Evolutionary conservation across 2,797 vertebrate species (phyloP), one percentile per base, ranked within the genome.

Genomic region (Sebastes kiyomatsui): DNA sequence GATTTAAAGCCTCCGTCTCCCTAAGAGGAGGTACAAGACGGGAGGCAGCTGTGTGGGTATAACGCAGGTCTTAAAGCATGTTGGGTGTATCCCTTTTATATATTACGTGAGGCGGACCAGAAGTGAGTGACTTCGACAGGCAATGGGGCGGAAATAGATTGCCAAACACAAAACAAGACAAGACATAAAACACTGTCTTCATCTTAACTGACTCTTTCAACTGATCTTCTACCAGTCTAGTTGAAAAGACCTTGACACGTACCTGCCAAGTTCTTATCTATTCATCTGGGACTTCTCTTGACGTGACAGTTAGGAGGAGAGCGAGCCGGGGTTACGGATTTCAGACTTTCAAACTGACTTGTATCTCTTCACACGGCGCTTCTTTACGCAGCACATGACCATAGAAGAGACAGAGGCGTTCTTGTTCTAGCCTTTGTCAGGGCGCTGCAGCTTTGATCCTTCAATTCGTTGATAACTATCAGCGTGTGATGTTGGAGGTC

Each of bases 1-100:
- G 80, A 85, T 81, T 80, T 79, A 55, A 81, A 91, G 73, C 55
- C 59, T 78, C 56, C 12, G 3, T 75, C 67, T 81, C 75, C 70
- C 32, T 9, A 7, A 60, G 38, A 85, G 77, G 75, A 67, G 56
- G 38, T 58, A 49, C 30, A 38, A 82, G 77, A 81, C 3, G 23
- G 68, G 72, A 64, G 73, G 74, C 75, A 76, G 81, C 80, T 82
- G 72, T 67, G 65, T 33, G 67, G 60, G 64, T 72, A 69, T 54
- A 68, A 28, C 54, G 35, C 55, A 68, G 56, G 76, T 72, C 28
- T 72, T 4, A 30, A 27, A 69, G 22, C 69, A 56, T 12, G 58
- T 7, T 9, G 5, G 18, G 5, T 55, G 35, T 20, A 2, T 55
- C 18, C 6, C 25, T 33, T 60, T 61, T 62, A 60, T 58, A 42